A percentile compares a stretch with the other conserved stretches of the same genome.
Evolutionary conservation across 2,113 vertebrate genomes (phyloP).

Genomic region (Semicossyphus pulcher): DNA sequence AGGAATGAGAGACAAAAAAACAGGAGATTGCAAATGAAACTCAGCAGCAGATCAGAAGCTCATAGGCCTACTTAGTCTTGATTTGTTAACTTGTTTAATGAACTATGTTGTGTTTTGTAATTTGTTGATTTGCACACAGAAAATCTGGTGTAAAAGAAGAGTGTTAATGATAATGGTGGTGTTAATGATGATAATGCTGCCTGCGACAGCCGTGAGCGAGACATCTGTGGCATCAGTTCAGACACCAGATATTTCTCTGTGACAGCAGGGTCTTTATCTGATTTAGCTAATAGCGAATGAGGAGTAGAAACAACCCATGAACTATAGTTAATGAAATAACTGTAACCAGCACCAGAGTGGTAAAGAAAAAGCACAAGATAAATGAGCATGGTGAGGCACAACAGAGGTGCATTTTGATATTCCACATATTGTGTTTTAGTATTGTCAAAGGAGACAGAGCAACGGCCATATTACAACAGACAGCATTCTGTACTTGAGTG

Average conservation of each 20-base stretch:
- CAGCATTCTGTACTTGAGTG: constrained; percentile 62
- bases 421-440: constrained; percentile 35
- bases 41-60: constrained; percentile 18
- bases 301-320: not conserved
- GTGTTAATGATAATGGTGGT: constrained; percentile 59
- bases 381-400: not conserved
- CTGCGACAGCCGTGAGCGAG: constrained; percentile 32
- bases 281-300: constrained; percentile 5
- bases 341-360: not conserved
- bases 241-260: constrained; percentile 9
- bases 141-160: not conserved
- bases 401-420: constrained; percentile 43
- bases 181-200: constrained; percentile 45
- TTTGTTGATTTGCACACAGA: constrained; percentile 55
- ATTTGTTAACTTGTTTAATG: constrained; percentile 68
- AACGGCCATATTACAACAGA: constrained; percentile 48
- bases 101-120: constrained; percentile 50
- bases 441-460: constrained; percentile 59
- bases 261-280: constrained; percentile 18
- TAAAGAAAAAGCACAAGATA: constrained; percentile 5
- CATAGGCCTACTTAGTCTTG: constrained; percentile 44
- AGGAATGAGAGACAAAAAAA: not conserved
- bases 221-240: constrained; percentile 37
- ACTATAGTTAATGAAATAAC: not conserved
- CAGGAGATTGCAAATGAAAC: constrained; percentile 1